A percentile compares a stretch with the other conserved stretches of the same genome.
Conservation (phyloP, 2,797 vertebrate species). For the Rallus crepitans region DNA sequence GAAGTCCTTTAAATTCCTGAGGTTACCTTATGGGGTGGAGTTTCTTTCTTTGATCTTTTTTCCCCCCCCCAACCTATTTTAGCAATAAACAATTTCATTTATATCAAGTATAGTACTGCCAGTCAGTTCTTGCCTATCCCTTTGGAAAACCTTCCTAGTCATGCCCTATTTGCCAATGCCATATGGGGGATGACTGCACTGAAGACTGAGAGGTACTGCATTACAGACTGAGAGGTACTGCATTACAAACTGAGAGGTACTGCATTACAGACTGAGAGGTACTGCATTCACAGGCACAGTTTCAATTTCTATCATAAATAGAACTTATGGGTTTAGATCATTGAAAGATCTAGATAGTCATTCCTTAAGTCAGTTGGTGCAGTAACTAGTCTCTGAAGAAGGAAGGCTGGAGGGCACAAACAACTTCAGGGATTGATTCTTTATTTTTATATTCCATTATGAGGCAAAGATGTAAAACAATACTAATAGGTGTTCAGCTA, state of each 20-base stretch:
- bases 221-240: neutral
- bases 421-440: neutral
- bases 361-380: neutral
- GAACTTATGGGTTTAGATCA: neutral
- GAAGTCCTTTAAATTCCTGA: neutral
- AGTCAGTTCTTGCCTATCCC: neutral
- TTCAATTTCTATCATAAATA: neutral
- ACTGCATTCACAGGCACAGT: neutral
- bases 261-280: neutral
- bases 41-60: neutral
- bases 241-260: neutral
- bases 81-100: neutral
- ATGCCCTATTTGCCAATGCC: neutral
- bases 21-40: neutral
- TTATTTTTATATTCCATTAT: neutral
- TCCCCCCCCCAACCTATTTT: neutral
- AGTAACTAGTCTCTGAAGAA: neutral
- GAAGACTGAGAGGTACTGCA: neutral
- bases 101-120: rapidly evolving
- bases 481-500: neutral
- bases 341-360: neutral
- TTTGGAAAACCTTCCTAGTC: neutral
- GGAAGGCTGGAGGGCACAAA: neutral
- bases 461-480: neutral
- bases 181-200: neutral